phyloP scores from a whole-genome alignment of 2,888 invertebrate genomes.

The Diarsia mendica region DNA sequence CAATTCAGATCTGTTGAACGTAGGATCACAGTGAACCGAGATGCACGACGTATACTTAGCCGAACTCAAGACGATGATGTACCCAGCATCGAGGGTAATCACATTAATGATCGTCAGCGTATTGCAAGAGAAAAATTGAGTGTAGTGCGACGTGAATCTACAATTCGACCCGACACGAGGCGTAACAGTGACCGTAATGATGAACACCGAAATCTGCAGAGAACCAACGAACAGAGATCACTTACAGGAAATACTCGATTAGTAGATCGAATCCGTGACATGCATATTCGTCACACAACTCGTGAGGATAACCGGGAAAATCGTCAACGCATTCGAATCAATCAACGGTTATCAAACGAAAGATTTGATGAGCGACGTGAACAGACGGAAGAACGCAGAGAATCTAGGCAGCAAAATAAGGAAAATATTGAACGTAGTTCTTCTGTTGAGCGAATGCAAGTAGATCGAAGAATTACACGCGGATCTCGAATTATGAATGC shows the following conservation, averaged over 20 bases:
- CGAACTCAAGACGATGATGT: conserved; percentile 21
- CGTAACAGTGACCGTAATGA: conserved; percentile 25
- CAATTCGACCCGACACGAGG: conserved; percentile 28
- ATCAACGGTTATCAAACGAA: conserved; percentile 14
- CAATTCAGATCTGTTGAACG: conserved; percentile 27
- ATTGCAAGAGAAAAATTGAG: conserved; percentile 34
- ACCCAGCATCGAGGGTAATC: conserved; percentile 12
- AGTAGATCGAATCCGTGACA: conserved; percentile 30
- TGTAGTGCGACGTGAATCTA: conserved; percentile 31
- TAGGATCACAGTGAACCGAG: conserved; percentile 28
- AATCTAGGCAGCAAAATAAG: conserved; percentile 32
- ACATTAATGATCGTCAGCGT: conserved; percentile 22
- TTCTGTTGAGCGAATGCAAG: conserved; percentile 31
- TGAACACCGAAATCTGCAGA: conserved; percentile 39
- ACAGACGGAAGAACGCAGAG: conserved; percentile 19
- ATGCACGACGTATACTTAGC: conserved; percentile 29
- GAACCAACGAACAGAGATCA: conserved; percentile 22
- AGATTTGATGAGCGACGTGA: conserved; percentile 34
- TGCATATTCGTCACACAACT: conserved; percentile 20
- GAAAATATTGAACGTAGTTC: conserved; percentile 40
- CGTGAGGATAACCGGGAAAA: conserved; percentile 26
- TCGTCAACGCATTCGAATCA: conserved; percentile 8
- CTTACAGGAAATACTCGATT: conserved; percentile 38
- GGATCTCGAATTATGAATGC: conserved; percentile 24
- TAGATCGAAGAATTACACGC: conserved; percentile 33